Evolutionary conservation across 2,888 invertebrate genomes (phyloP).

Genomic region (Sphinx pinastri): DNA sequence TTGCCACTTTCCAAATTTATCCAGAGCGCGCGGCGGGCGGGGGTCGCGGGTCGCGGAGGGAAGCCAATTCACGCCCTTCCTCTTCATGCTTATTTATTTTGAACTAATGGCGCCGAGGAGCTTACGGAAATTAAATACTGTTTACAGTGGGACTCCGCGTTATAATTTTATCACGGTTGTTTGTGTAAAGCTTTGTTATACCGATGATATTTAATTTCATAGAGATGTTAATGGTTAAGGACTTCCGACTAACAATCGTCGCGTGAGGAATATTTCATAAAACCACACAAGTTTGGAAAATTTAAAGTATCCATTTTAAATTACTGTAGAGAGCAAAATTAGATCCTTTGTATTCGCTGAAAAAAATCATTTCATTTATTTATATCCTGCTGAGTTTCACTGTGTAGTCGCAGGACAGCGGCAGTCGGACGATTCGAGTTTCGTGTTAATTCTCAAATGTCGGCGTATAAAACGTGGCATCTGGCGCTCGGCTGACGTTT

Average conservation of each 20-base stretch:
- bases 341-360: too few relatives aligned
- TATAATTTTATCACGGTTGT: slow-evolving; percentile 55
- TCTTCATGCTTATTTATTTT: slow-evolving; percentile 72
- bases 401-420: slow-evolving; percentile 6
- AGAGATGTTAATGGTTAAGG: too few relatives aligned
- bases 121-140: slow-evolving; percentile 75
- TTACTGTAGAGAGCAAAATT: too few relatives aligned
- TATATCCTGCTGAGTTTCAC: too few relatives aligned
- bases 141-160: slow-evolving; percentile 57
- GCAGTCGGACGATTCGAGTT: background rate
- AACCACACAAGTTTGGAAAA: too few relatives aligned
- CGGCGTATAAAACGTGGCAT: slow-evolving; percentile 39
- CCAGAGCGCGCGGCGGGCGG: slow-evolving; percentile 46
- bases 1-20: slow-evolving; percentile 78
- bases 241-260: too few relatives aligned
- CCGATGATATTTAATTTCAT: slow-evolving; percentile 25
- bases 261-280: too few relatives aligned
- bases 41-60: slow-evolving; percentile 37
- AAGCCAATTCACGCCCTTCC: slow-evolving; percentile 66
- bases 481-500: slow-evolving; percentile 35
- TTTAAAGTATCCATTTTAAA: too few relatives aligned
- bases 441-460: slow-evolving; percentile 40
- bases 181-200: slow-evolving; percentile 45
- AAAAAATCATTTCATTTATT: too few relatives aligned
- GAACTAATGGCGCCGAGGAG: slow-evolving; percentile 67